Percentiles rank a stretch among this genome's conserved stretches.
Evolutionary conservation across 2,888 invertebrate species (phyloP).

Genomic region (Chironomus riparius): DNA sequence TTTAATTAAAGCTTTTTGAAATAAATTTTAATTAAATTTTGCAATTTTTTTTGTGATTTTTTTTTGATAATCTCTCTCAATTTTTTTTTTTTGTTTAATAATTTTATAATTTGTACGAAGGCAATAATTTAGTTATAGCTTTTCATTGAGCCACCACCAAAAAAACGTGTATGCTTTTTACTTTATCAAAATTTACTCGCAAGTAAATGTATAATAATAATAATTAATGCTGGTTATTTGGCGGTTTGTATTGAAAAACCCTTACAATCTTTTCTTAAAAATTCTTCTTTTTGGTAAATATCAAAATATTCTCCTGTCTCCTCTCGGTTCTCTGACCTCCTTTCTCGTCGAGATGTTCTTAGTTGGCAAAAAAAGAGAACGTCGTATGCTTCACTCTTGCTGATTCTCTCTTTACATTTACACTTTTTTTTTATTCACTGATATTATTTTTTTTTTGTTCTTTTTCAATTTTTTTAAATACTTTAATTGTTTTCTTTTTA

Average conservation of each 20-base stretch:
- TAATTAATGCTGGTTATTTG: neutral
- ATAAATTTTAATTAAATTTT: neutral
- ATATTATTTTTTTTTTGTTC: neutral
- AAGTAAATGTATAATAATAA: neutral
- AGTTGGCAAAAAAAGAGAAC: neutral
- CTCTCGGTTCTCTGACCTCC: neutral
- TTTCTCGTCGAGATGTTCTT: neutral
- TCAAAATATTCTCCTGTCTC: neutral
- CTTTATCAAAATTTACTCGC: neutral
- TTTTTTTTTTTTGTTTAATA: slow-evolving; percentile 13
- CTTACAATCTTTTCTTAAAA: neutral
- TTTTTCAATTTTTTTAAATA: slow-evolving; percentile 6
- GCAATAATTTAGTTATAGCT: slow-evolving; percentile 20
- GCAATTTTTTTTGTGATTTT: slow-evolving; percentile 8
- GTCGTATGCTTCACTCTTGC: neutral
- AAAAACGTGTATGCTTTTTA: neutral
- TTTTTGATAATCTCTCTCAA: slow-evolving; percentile 27
- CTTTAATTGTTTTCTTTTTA: slow-evolving; percentile 16
- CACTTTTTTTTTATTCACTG: neutral
- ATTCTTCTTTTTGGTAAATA: slow-evolving; percentile 1
- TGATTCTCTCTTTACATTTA: neutral
- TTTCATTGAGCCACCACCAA: slow-evolving; percentile 26
- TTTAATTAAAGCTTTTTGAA: slow-evolving; percentile 23
- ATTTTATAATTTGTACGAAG: slow-evolving; percentile 26
- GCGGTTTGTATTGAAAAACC: neutral